Base-by-base conservation (phyloP, 2,113 vertebrate species). In the Bufo bufo region DNA sequence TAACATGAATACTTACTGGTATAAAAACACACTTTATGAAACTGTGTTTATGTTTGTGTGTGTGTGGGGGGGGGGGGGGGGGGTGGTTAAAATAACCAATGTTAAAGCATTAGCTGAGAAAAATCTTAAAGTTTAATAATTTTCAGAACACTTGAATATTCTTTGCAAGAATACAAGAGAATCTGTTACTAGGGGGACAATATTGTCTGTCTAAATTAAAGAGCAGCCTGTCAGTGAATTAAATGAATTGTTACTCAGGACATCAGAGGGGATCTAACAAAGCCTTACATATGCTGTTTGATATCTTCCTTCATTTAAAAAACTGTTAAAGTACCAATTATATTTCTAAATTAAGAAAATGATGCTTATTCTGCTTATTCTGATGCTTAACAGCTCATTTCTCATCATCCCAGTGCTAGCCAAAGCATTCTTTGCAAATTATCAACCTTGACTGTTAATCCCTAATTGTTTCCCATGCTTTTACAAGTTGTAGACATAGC, bases 221-320 rank as follows among this genome's bases (percentile, higher is more conserved):
- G 59, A 19, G 19, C 3, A 65, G n/a, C 69, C 82, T 83, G 63
- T 50, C 20, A 33, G 63, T 4, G 65, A 66, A 74, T 85, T 72
- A 74, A 85, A 90, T 90, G 87, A 91, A 89, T 86, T 89, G 90
- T 85, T 91, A 90, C 90, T 91, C 82, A 90, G 63, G 50, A 85
- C 88, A 91, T 92, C 90, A 90, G 85, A 93, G 84, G 91, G 89
- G 91, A 89, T 88, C 89, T 87, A 54, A 89, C 88, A 82, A 88
- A 85, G 74, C 33, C 85, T 90, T 63, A 63, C 45, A 77, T 59
- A 77, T 61, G 84, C 72, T 85, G 19, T 77, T 85, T 77, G 71
- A 85, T 77, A 85, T 85, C 23, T 50, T 43, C 19, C 12, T 85
- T 85, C 33, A 52, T 61, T 85, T 77, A 63, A 50, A 58, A 74